These are phyloP conservation scores for Rallus crepitans DNA, from an alignment of 2,797 vertebrate genomes.

Conservation along the genomic window DNA sequence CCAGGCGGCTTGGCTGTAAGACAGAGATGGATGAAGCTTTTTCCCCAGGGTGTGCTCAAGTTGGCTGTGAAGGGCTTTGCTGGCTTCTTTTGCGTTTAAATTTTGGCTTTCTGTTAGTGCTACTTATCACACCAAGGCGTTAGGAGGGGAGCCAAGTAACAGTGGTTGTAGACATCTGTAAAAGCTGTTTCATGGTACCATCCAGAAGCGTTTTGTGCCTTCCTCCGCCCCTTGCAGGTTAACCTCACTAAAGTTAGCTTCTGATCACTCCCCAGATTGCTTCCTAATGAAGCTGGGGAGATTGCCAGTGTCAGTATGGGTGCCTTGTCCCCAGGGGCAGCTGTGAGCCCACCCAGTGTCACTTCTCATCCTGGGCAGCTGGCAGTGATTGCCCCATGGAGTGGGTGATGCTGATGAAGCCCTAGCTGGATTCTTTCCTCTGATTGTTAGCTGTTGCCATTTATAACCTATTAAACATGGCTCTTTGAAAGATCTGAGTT, in stretches of 20 bases:
- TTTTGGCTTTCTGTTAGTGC: rapidly evolving
- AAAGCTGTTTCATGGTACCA: rapidly evolving
- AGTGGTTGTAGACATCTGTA: rapidly evolving
- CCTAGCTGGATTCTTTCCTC: rapidly evolving
- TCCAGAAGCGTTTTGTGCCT: rapidly evolving
- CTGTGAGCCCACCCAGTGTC: background rate
- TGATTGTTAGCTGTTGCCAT: background rate
- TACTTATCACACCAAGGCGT: rapidly evolving
- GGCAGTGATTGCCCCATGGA: background rate
- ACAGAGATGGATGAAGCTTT: rapidly evolving
- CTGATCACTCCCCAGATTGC: background rate
- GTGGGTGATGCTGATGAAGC: rapidly evolving
- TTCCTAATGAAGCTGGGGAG: background rate
- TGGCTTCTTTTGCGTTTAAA: background rate
- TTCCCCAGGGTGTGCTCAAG: rapidly evolving
- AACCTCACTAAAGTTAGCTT: background rate
- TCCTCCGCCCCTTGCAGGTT: background rate
- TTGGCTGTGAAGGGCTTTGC: too few species aligned
- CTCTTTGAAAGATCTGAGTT: background rate
- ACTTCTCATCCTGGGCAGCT: background rate
- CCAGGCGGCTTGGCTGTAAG: background rate
- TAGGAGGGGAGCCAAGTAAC: rapidly evolving
- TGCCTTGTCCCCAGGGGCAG: background rate
- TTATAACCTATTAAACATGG: background rate
- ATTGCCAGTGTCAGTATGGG: rapidly evolving